Conservation (phyloP, 2,113 vertebrate species). For the Pseudolaguvia tuberculata region DNA sequence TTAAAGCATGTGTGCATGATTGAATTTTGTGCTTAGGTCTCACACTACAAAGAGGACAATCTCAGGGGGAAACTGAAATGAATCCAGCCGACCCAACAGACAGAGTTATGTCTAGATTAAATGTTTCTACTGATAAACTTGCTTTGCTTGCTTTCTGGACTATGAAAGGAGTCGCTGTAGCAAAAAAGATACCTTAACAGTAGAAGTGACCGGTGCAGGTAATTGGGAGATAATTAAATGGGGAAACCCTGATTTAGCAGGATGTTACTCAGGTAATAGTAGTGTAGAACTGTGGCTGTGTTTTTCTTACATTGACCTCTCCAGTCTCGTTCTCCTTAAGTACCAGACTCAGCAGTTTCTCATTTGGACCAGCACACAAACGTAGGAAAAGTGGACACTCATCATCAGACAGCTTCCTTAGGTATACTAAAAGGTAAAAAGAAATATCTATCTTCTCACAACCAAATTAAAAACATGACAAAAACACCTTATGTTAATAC, state of each 20-base stretch:
- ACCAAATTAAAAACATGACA: background rate
- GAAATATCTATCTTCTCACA: background rate
- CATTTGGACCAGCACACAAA: slow-evolving; percentile 84
- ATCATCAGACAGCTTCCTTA: slow-evolving; percentile 80
- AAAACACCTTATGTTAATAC: background rate
- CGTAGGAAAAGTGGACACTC: slow-evolving; percentile 82
- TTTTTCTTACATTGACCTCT: slow-evolving; percentile 86
- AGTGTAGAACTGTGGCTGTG: background rate
- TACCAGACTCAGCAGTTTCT: slow-evolving; percentile 84
- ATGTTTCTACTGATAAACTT: background rate
- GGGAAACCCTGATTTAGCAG: background rate
- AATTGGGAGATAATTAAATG: background rate
- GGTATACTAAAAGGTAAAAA: slow-evolving; percentile 68
- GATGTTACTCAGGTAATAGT: background rate
- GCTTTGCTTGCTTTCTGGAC: background rate
- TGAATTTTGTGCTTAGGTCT: background rate
- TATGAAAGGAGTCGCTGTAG: background rate
- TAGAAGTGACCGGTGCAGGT: background rate
- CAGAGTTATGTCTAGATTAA: background rate
- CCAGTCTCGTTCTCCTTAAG: slow-evolving; percentile 93
- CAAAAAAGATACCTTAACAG: background rate
- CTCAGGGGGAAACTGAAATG: slow-evolving; percentile 1
- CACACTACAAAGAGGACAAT: slow-evolving; percentile 5
- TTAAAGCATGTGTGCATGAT: background rate
- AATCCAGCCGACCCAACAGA: background rate